Conservation (phyloP, 2,888 invertebrate species). For the Nemotelus pantherinus region DNA sequence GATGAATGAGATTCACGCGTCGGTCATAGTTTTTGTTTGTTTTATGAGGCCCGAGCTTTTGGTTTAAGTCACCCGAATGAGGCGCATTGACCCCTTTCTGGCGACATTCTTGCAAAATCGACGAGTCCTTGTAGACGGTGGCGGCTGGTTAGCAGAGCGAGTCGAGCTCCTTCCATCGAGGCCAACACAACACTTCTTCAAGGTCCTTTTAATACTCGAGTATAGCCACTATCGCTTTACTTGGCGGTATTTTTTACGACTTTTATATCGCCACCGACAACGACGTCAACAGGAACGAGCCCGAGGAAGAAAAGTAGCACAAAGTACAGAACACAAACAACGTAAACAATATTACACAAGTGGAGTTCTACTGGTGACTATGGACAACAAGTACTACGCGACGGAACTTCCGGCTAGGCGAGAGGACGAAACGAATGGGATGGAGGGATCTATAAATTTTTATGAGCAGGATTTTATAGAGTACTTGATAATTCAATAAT, state of each 20-base stretch:
- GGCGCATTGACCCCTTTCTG: constrained; percentile 12
- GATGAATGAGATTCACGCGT: constrained; percentile 14
- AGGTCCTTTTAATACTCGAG: constrained; percentile 15
- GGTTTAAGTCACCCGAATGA: neutral
- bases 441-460: constrained; percentile 19
- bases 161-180: constrained; percentile 1
- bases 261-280: constrained; percentile 22
- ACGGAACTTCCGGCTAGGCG: neutral
- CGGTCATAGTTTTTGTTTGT: neutral
- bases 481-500: constrained; percentile 27
- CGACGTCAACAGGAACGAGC: neutral
- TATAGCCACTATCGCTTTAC: constrained; percentile 17
- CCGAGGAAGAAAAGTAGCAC: neutral
- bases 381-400: neutral
- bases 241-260: constrained; percentile 32
- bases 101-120: constrained; percentile 4
- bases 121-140: too few species aligned
- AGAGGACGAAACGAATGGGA: constrained; percentile 6
- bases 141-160: neutral
- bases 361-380: neutral
- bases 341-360: constrained; percentile 3
- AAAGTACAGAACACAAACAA: neutral
- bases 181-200: neutral
- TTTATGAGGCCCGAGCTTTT: neutral
- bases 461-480: constrained; percentile 13